Percentiles rank a stretch among this genome's conserved stretches.
Evolutionary conservation across 2,113 vertebrate genomes (phyloP).

Genomic region (Plecturocebus donacophilus): DNA sequence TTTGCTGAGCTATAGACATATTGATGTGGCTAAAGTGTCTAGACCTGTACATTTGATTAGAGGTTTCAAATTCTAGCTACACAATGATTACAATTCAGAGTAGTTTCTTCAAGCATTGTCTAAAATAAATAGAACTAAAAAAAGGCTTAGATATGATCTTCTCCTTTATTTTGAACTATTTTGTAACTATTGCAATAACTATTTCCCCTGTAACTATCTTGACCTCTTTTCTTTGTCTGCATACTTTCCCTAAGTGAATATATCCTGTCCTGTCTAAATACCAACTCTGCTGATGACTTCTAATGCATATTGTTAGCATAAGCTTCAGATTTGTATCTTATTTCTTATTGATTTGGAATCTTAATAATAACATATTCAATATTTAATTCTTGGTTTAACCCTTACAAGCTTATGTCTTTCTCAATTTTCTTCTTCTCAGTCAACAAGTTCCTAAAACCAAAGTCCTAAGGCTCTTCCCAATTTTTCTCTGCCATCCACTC

Average conservation of each 20-base stretch:
- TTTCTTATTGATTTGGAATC: neutral
- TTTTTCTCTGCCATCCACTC: neutral
- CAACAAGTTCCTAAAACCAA: neutral
- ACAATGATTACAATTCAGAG: neutral
- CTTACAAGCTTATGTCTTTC: neutral
- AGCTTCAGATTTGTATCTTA: neutral
- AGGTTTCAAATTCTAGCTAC: neutral
- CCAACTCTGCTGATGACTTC: neutral
- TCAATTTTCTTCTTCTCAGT: neutral
- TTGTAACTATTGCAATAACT: too few relatives aligned
- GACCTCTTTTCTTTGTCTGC: neutral
- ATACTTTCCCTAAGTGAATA: neutral
- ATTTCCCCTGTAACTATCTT: neutral
- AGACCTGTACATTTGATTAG: neutral
- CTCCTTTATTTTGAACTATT: neutral
- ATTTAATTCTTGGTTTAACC: neutral
- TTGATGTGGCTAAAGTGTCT: neutral
- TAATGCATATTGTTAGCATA: neutral
- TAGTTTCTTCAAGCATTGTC: neutral
- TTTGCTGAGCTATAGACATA: neutral
- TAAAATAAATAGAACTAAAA: neutral
- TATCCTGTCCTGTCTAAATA: neutral
- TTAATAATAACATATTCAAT: neutral
- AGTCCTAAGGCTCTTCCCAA: neutral
- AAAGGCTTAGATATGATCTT: neutral